A percentile compares a stretch with the other conserved stretches of the same genome.
Evolutionary conservation across 2,797 vertebrate genomes (phyloP).

Genomic region (Amphiprion clarkii): DNA sequence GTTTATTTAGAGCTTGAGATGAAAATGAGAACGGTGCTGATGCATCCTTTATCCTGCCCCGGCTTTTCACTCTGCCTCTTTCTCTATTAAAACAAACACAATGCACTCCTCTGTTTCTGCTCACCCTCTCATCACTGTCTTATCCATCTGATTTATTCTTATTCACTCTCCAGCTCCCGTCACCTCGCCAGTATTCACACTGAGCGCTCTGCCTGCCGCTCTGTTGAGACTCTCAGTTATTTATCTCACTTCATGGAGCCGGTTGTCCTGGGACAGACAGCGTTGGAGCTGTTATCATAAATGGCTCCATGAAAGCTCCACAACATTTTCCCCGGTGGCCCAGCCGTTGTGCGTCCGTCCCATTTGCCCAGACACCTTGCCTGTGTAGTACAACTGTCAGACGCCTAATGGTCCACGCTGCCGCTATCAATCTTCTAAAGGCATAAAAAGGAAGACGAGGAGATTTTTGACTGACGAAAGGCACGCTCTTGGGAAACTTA

Average conservation of each 20-base stretch:
- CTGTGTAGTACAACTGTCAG: constrained; percentile 38
- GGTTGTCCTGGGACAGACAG: constrained; percentile 49
- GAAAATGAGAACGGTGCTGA: constrained; percentile 39
- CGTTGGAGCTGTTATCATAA: constrained; percentile 56
- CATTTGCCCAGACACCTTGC: constrained; percentile 16
- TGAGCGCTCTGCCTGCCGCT: constrained; percentile 27
- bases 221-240: constrained; percentile 60
- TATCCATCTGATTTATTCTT: constrained; percentile 56
- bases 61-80: constrained; percentile 26
- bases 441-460: constrained; percentile 30
- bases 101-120: constrained; percentile 2
- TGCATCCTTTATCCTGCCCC: constrained; percentile 36
- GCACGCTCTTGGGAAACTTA: constrained; percentile 15
- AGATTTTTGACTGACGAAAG: constrained; percentile 13
- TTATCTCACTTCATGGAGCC: constrained; percentile 65
- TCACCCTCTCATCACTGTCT: constrained; percentile 31
- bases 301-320: constrained; percentile 46
- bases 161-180: constrained; percentile 39
- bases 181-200: constrained; percentile 50
- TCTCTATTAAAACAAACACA: constrained; percentile 44
- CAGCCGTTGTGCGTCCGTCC: neutral
- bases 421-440: constrained; percentile 39
- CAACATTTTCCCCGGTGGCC: constrained; percentile 17
- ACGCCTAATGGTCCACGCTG: constrained; percentile 39
- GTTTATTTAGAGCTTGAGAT: constrained; percentile 32